Evolutionary conservation across 2,113 vertebrate species (phyloP), one percentile per base, ranked within the genome.

Genomic region (Hyla sarda): DNA sequence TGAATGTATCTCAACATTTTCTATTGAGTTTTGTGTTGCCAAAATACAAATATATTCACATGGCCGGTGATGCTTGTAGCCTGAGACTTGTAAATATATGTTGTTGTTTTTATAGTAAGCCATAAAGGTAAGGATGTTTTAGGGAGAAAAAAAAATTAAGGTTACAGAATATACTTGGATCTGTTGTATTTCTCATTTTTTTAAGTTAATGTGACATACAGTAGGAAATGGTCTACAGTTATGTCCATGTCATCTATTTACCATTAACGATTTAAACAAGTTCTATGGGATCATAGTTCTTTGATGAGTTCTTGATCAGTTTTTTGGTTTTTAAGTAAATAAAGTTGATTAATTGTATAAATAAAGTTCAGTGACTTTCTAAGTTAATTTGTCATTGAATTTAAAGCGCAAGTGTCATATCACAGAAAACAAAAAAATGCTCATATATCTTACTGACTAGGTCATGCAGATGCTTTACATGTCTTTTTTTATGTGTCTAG

Each of bases 81-180:
- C 37, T 81, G 58, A 45, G 37, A 62, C 47, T 65, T 81, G 78
- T 81, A 62, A 25, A 81, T 62, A 65, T 28, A 47, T 81, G 17
- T 45, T 3, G 23, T 25, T 56, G 37, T 62, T 41, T 62, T 80
- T 58, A 45, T 37, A 62, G 60, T 47, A 65, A 81, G 58, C 37
- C 54, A 47, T 65, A 45, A 28, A 28, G 25, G 7, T 17, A 47
- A 65, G 11, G 23, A 6, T 1, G 13, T 58, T 79, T 41, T 13
- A 16, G n/a, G n/a, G n/a, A n/a, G n/a, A n/a, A n/a, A 79, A 54
- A 78, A 41, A 37, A 56, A 21, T 28, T 13, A 56, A 78, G 28
- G 48, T 11, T 28, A 12, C 19, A 45, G 71, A n/a, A 73, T 73
- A 23, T 45, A 47, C 34, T n/a, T 41, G 71, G 71, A 47, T 25